phyloP scores from a whole-genome alignment of 1,140 invertebrate species.

The Physella acuta region DNA sequence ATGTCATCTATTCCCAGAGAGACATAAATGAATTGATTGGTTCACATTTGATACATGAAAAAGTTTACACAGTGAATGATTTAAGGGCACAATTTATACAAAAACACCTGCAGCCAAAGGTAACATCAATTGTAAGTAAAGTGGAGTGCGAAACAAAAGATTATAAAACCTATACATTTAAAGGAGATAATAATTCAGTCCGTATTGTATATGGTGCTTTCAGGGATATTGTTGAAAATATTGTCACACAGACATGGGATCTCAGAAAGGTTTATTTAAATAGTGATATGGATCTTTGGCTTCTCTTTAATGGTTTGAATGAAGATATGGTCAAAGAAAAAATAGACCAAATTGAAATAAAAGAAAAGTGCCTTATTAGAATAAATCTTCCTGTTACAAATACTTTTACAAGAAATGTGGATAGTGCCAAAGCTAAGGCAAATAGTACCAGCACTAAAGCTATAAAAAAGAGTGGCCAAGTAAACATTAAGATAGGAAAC shows the following conservation, averaged over 20 bases:
- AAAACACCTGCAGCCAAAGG: not conserved
- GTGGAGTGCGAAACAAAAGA: not conserved
- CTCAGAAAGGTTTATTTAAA: not conserved
- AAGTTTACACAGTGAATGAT: not conserved
- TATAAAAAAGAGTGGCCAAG: not conserved
- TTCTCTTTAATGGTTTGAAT: not conserved
- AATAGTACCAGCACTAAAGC: not conserved
- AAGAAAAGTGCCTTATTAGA: not conserved
- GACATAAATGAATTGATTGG: not conserved
- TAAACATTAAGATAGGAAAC: not conserved
- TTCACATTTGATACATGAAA: not conserved
- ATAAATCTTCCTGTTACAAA: too few relatives aligned
- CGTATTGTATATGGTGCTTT: not conserved
- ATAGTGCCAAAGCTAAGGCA: too few relatives aligned
- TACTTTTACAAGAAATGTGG: too few relatives aligned
- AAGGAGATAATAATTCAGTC: not conserved
- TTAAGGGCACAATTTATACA: not conserved
- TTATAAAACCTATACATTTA: not conserved
- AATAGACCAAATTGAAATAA: not conserved
- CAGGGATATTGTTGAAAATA: not conserved
- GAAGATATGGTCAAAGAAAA: not conserved
- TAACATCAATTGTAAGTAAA: not conserved
- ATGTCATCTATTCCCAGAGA: not conserved
- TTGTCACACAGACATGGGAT: not conserved
- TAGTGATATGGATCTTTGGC: not conserved